These are phyloP conservation scores for Lasioglossum villosulum DNA, from an alignment of 2,888 invertebrate genomes.

Conservation along the genomic window DNA sequence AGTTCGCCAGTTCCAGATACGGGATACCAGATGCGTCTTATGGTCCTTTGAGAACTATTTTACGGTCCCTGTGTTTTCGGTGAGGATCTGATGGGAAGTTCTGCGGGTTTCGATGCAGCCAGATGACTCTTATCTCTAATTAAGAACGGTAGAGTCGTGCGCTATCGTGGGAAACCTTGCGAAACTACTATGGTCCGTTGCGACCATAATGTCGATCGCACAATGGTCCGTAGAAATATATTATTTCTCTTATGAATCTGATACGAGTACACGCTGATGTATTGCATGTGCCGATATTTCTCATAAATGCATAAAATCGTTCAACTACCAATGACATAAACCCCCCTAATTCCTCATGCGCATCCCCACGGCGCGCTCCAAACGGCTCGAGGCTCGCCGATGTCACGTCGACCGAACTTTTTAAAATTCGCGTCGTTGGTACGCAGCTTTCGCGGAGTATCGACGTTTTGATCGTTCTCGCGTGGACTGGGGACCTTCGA, in stretches of 20 bases:
- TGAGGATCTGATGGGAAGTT: background rate
- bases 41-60: background rate
- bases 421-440: background rate
- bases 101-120: constrained; percentile 7
- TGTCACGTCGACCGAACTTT: no score
- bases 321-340: no score
- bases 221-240: background rate
- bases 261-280: no score
- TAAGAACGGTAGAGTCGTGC: background rate
- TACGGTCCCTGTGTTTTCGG: background rate
- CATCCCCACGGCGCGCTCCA: no score
- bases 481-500: background rate
- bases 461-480: constrained; percentile 3
- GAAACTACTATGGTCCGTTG: background rate
- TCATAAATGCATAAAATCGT: no score
- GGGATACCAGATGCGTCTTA: constrained; percentile 3
- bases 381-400: no score
- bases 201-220: background rate
- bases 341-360: no score
- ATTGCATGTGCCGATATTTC: no score
- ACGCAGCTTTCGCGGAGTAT: background rate
- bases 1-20: background rate
- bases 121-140: constrained; percentile 15
- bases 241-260: no score
- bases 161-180: background rate